A percentile compares a stretch with the other conserved stretches of the same genome.
Conservation (phyloP, 1,140 invertebrate genomes). For the Prorops nasuta region DNA sequence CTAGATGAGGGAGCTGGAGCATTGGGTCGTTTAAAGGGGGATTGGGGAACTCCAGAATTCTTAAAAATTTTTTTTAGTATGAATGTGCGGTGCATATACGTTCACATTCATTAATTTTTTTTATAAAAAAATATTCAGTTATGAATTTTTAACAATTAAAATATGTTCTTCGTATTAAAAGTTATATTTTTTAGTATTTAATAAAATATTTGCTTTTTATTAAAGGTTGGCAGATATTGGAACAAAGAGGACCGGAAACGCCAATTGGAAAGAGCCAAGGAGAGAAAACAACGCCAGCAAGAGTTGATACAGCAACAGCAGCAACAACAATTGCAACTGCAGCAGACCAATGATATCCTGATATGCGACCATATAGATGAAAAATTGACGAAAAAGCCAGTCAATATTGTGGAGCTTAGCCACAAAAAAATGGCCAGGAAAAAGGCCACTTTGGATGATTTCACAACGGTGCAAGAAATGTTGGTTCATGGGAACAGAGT, state of each 20-base stretch:
- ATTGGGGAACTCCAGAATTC: no score
- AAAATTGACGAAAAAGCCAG: conserved; percentile 44
- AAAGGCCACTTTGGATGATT: conserved; percentile 51
- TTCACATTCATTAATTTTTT: conserved; percentile 19
- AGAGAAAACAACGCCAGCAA: conserved; percentile 63
- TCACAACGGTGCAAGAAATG: conserved; percentile 55
- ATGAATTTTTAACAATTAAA: no score
- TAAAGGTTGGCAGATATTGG: conserved; percentile 77
- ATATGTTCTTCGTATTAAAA: no score
- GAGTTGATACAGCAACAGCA: conserved; percentile 42
- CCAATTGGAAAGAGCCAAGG: conserved; percentile 69
- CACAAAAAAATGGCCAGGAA: conserved; percentile 48
- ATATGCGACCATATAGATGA: conserved; percentile 50
- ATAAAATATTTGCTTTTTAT: no score
- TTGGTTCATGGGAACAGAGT: conserved; percentile 53
- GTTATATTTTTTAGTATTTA: no score
- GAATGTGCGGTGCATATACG: no score
- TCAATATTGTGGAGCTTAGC: conserved; percentile 43
- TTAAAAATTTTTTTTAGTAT: no score
- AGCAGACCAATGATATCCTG: conserved; percentile 34
- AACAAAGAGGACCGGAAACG: conserved; percentile 76
- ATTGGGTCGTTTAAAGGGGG: no score
- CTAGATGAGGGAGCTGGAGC: no score
- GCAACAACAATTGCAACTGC: conserved; percentile 30
- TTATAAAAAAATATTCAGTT: no score